Base-by-base conservation (phyloP, 2,113 vertebrate species). In the Pseudopipra pipra region DNA sequence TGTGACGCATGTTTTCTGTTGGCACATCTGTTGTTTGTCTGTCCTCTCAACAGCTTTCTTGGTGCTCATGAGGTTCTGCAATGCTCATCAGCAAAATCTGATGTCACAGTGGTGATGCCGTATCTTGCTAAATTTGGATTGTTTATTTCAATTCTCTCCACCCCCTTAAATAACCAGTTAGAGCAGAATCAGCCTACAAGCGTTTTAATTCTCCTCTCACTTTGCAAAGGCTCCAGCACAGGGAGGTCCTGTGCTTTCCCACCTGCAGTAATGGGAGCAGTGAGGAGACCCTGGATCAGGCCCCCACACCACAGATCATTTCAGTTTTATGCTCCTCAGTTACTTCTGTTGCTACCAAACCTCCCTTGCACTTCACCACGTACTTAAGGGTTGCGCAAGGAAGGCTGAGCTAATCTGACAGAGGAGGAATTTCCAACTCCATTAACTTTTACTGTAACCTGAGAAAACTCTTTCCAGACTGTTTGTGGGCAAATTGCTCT, bases 381-480 rank as follows among this genome's bases (percentile, higher is more conserved):
- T 10, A 5, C 61, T 43, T 24, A 27, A 73, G 47, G 20, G 37
- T 39, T 65, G 35, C 39, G 41, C 17, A 49, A 72, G 56, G 44
- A 82, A 61, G 49, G 49, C 58, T 72, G 55, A 87, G 66, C 37
- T 89, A 78, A 82, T 76, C 62, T 0, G 0, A 94, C 85, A 27
- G 51, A 74, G 75, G 30, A 86, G 63, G 63, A 73, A 85, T 86
- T 95, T 84, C 83, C 68, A 89, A 35, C 70, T 80, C 93, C 65
- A 47, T 93, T 86, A 95, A 86, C 83, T 93, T 77, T 63, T 67
- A 86, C 72, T 86, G 72, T 66, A 95, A 93, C 51, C 80, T 62
- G 83, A 95, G 91, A 81, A 92, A 95, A 90, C 47, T 59, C 65
- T 59, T 86, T 90, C 76, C 72, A 90, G 80, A 43, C 22, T 86